A percentile compares a stretch with the other conserved stretches of the same genome.
Evolutionary conservation across 2,113 vertebrate species (phyloP).

Genomic region (Sterrhoptilus dennistouni): DNA sequence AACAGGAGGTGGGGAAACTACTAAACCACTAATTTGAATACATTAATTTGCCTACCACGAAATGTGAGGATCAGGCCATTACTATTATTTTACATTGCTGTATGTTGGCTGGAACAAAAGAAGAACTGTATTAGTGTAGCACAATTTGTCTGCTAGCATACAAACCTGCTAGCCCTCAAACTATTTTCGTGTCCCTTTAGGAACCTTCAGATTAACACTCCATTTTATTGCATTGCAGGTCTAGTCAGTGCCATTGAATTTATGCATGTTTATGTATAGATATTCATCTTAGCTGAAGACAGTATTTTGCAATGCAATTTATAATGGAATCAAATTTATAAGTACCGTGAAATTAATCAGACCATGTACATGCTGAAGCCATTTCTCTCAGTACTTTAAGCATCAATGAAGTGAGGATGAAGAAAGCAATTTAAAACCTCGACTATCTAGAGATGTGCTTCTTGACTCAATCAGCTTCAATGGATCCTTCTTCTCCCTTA

Average conservation of each 20-base stretch:
- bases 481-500: background rate
- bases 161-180: background rate
- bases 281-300: background rate
- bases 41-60: background rate
- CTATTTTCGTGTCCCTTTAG: background rate
- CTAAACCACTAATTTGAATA: background rate
- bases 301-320: background rate
- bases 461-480: background rate
- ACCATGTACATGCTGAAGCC: background rate
- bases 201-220: background rate
- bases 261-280: background rate
- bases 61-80: background rate
- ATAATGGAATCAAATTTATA: slow-evolving; percentile 1
- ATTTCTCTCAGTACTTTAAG: background rate
- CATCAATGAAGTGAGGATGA: background rate
- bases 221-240: background rate
- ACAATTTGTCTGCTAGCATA: background rate
- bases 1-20: background rate
- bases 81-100: background rate
- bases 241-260: background rate
- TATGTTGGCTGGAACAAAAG: background rate
- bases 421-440: background rate
- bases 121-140: background rate
- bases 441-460: background rate
- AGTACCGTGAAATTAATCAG: background rate